A percentile compares a stretch with the other conserved stretches of the same genome.
These are phyloP conservation scores for Hassar affinis DNA, from an alignment of 2,113 vertebrate species.

Conservation along the genomic window DNA sequence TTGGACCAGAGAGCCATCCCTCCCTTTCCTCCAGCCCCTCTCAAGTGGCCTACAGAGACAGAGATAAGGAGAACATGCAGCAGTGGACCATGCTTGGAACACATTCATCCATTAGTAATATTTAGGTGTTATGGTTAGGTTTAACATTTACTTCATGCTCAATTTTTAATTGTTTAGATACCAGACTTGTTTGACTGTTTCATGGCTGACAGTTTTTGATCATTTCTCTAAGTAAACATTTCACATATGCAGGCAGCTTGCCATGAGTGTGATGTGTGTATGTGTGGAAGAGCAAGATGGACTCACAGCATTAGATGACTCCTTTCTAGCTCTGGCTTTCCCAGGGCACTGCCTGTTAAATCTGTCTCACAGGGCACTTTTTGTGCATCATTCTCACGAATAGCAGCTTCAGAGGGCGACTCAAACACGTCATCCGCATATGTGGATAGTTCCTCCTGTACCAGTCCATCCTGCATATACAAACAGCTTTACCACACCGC, in stretches of 20 bases:
- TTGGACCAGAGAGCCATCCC: slow-evolving; percentile 80
- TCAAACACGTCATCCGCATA: slow-evolving; percentile 93
- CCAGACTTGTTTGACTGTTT: background rate
- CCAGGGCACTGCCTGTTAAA: slow-evolving; percentile 89
- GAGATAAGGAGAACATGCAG: slow-evolving; percentile 2
- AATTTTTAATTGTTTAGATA: background rate
- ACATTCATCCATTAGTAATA: background rate
- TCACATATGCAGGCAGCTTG: background rate
- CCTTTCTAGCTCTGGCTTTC: slow-evolving; percentile 87
- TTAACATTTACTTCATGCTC: background rate
- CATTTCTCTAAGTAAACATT: background rate
- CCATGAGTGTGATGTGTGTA: background rate
- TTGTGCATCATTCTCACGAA: slow-evolving; percentile 79
- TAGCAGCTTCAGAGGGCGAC: slow-evolving; percentile 83
- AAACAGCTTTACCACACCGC: background rate
- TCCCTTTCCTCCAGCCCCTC: slow-evolving; percentile 93
- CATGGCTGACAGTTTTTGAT: background rate
- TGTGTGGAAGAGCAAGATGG: background rate
- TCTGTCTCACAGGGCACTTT: slow-evolving; percentile 75
- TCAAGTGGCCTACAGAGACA: slow-evolving; percentile 81
- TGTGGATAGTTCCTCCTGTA: slow-evolving; percentile 90
- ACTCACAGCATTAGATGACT: slow-evolving; percentile 96
- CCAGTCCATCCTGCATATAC: slow-evolving; percentile 83
- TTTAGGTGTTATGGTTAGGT: background rate
- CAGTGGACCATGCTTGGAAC: background rate